Evolutionary conservation across 1,140 invertebrate species (phyloP).

Genomic region (Carcinoscorpius rotundicauda): DNA sequence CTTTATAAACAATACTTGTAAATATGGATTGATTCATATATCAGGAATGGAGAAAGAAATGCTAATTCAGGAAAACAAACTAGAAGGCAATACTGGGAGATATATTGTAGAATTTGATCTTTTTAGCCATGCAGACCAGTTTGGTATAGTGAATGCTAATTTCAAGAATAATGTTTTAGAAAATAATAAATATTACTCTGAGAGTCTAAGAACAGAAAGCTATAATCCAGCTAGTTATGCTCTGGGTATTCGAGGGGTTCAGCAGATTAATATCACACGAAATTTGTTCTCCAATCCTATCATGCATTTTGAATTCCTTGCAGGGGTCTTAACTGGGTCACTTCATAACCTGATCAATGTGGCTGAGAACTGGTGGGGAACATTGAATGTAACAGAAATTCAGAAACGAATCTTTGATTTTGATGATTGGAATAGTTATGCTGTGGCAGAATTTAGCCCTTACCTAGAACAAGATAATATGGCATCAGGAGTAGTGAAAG

Average conservation of each 20-base stretch:
- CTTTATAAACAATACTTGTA: slow-evolving; percentile 75
- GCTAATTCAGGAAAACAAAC: slow-evolving; percentile 53
- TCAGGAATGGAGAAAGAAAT: slow-evolving; percentile 95
- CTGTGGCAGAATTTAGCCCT: slow-evolving; percentile 75
- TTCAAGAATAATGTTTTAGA: slow-evolving; percentile 23
- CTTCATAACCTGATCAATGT: slow-evolving; percentile 79
- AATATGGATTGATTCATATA: slow-evolving; percentile 65
- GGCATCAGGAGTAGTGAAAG: slow-evolving; percentile 21
- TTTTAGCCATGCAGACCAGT: slow-evolving; percentile 85
- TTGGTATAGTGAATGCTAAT: slow-evolving; percentile 36
- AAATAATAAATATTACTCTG: slow-evolving; percentile 21
- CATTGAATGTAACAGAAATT: slow-evolving; percentile 53
- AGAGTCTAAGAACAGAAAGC: slow-evolving; percentile 19
- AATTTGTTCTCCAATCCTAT: slow-evolving; percentile 80
- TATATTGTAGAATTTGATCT: slow-evolving; percentile 79
- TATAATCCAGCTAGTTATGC: slow-evolving; percentile 59
- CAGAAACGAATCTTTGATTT: slow-evolving; percentile 90
- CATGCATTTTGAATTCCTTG: slow-evolving; percentile 81
- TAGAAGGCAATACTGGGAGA: slow-evolving; percentile 67
- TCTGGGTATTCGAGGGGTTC: slow-evolving; percentile 83
- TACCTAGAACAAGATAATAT: slow-evolving; percentile 46
- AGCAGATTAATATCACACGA: slow-evolving; percentile 77
- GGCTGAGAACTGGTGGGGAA: slow-evolving; percentile 94
- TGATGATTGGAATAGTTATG: slow-evolving; percentile 98
- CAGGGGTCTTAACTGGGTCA: slow-evolving; percentile 76